A percentile compares a stretch with the other conserved stretches of the same genome.
phyloP scores from a whole-genome alignment of 2,113 vertebrate genomes.

The Semnornis frantzii region DNA sequence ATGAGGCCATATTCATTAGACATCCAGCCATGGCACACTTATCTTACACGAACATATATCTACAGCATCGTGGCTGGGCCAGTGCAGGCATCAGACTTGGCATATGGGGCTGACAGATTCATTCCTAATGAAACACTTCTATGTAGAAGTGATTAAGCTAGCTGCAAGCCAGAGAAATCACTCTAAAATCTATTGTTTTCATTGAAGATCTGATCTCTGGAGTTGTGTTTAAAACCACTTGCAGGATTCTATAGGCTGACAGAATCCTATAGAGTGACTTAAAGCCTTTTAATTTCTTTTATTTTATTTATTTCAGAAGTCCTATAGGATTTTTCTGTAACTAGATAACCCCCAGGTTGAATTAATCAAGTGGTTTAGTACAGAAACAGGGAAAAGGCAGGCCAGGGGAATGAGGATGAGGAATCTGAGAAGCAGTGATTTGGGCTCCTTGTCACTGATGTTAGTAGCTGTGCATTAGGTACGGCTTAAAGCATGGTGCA shows the following conservation, averaged over 20 bases:
- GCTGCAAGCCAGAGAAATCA: conserved; percentile 3
- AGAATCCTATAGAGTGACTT: neutral
- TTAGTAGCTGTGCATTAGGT: neutral
- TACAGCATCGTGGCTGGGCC: neutral
- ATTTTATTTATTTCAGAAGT: neutral
- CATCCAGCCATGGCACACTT: conserved; percentile 43
- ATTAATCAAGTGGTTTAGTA: neutral
- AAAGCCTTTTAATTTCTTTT: neutral
- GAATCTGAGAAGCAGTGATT: neutral
- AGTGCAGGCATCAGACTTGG: conserved; percentile 26
- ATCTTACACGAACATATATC: conserved; percentile 19
- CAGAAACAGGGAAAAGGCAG: neutral
- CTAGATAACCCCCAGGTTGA: neutral
- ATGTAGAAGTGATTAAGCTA: conserved; percentile 29
- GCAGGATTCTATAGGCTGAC: neutral
- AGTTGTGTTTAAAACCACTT: neutral
- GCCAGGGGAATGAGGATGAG: neutral
- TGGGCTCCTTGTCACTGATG: neutral
- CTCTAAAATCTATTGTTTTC: conserved; percentile 26
- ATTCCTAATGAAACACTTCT: conserved; percentile 45
- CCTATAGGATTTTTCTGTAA: neutral
- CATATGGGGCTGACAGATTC: conserved; percentile 26
- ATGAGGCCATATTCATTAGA: conserved; percentile 58
- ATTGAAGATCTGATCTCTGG: neutral
- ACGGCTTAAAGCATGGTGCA: neutral